phyloP scores from a whole-genome alignment of 2,888 invertebrate genomes.

The Rhimphoctona megacephalus region DNA sequence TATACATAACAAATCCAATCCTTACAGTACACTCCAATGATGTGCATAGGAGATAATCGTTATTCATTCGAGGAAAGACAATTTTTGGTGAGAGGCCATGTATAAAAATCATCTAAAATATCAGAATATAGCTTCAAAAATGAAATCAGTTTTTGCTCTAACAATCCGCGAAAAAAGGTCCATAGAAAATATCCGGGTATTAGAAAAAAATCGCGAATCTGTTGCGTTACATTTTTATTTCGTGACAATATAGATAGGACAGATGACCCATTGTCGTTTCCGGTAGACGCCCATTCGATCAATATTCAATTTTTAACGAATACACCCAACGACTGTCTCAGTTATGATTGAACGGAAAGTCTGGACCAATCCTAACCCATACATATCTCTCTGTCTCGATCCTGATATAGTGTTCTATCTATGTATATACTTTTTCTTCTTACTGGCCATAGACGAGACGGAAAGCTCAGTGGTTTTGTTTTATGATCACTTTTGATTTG shows the following conservation, averaged over 20 bases:
- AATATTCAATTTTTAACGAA: constrained; percentile 54
- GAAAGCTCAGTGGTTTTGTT: constrained; percentile 34
- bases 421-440: not conserved
- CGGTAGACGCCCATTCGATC: constrained; percentile 34
- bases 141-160: not conserved
- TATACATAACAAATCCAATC: constrained; percentile 18
- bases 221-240: not conserved
- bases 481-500: constrained; percentile 59
- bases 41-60: not conserved
- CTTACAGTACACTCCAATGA: not conserved
- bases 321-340: constrained; percentile 30
- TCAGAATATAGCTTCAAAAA: not conserved
- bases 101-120: not conserved
- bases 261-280: constrained; percentile 21
- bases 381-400: constrained; percentile 24
- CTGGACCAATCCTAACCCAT: constrained; percentile 4
- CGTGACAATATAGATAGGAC: not conserved
- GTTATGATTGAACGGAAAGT: constrained; percentile 56
- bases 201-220: not conserved
- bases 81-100: not conserved
- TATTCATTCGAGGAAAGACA: not conserved
- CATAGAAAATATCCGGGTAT: not conserved
- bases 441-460: constrained; percentile 33
- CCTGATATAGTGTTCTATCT: not conserved
- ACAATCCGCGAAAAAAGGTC: not conserved